Conservation (phyloP, 1,140 invertebrate species). For the Drosophila hydei region DNA sequence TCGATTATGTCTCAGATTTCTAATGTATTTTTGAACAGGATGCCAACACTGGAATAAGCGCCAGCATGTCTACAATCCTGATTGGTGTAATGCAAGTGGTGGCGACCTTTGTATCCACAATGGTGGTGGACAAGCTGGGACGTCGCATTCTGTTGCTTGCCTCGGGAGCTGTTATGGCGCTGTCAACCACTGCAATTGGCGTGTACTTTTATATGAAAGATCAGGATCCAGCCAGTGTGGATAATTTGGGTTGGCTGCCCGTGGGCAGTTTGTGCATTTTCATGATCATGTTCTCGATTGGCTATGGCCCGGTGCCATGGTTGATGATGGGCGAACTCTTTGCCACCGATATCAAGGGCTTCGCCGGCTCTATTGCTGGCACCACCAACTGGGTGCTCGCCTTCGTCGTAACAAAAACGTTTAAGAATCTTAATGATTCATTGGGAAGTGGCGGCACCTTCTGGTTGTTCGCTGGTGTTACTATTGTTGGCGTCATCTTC, state of each 20-base stretch:
- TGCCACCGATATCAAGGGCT: constrained; percentile 90
- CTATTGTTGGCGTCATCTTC: constrained; percentile 89
- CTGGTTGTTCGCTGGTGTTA: constrained; percentile 91
- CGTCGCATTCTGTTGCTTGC: constrained; percentile 88
- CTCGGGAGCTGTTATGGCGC: constrained; percentile 87
- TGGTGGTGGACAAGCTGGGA: constrained; percentile 91
- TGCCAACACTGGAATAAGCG: constrained; percentile 86
- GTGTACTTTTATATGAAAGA: constrained; percentile 87
- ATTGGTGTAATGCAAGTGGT: constrained; percentile 91
- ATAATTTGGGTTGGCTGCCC: constrained; percentile 88
- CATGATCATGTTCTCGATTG: constrained; percentile 90
- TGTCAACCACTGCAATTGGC: constrained; percentile 86
- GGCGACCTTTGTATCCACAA: constrained; percentile 88
- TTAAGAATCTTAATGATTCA: constrained; percentile 85
- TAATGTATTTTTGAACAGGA: constrained; percentile 53
- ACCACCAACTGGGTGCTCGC: constrained; percentile 91
- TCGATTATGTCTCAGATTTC: not conserved
- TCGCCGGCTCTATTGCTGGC: constrained; percentile 89
- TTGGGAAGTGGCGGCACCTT: constrained; percentile 89
- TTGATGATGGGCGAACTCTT: constrained; percentile 91
- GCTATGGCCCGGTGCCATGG: constrained; percentile 92
- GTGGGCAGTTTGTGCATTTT: constrained; percentile 89
- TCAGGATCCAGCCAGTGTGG: constrained; percentile 84
- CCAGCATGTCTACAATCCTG: constrained; percentile 88
- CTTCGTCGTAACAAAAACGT: constrained; percentile 93